A percentile compares a stretch with the other conserved stretches of the same genome.
Evolutionary conservation across 2,113 vertebrate species (phyloP).

Genomic region (Chascanopsetta lugubris): DNA sequence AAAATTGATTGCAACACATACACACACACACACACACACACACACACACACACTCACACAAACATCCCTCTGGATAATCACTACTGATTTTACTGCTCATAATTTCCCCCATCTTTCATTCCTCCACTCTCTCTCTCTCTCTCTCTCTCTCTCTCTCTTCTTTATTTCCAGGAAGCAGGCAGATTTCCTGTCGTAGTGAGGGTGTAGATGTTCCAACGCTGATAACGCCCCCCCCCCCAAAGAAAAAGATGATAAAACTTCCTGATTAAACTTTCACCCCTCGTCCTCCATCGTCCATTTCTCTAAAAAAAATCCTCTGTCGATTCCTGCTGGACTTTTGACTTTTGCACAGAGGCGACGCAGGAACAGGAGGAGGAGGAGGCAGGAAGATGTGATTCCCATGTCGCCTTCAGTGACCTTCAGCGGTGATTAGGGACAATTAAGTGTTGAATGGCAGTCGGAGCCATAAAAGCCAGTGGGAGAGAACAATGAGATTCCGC

Average conservation of each 20-base stretch:
- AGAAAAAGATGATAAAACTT: background rate
- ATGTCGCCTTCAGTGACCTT: slow-evolving; percentile 74
- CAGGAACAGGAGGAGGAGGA: background rate
- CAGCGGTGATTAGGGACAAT: slow-evolving; percentile 74
- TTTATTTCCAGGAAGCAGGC: background rate
- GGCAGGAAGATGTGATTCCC: slow-evolving; percentile 53
- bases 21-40: slow-evolving; percentile 24
- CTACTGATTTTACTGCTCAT: slow-evolving; percentile 63
- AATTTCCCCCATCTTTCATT: slow-evolving; percentile 58
- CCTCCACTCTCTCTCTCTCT: slow-evolving; percentile 3
- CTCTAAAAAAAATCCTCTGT: background rate
- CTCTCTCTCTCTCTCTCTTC: background rate
- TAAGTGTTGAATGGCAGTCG: slow-evolving; percentile 64
- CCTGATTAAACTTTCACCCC: slow-evolving; percentile 18
- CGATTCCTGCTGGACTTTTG: slow-evolving; percentile 27
- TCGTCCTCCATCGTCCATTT: background rate
- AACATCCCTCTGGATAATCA: slow-evolving; percentile 62
- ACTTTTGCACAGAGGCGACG: slow-evolving; percentile 5
- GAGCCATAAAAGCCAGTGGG: slow-evolving; percentile 47
- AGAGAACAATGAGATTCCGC: slow-evolving; percentile 36
- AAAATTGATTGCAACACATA: too few species aligned
- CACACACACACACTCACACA: slow-evolving; percentile 13
- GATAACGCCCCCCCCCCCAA: background rate
- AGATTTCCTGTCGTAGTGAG: background rate
- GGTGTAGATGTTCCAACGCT: slow-evolving; percentile 5